Evolutionary conservation across 2,888 invertebrate species (phyloP).

Genomic region (Coleophora deauratella): DNA sequence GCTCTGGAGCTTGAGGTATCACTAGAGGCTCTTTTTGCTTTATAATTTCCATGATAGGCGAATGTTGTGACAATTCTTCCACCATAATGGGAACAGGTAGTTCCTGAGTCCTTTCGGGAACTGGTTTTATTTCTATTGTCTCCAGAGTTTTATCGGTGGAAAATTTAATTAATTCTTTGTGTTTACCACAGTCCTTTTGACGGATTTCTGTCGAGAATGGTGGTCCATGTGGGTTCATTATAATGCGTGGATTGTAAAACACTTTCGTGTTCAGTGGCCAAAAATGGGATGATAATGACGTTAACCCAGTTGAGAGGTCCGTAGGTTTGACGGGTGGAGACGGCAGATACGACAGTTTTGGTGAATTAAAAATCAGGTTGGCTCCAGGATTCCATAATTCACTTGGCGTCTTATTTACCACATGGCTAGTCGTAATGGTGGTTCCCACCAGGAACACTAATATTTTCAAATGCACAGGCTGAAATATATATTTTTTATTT

Average conservation of each 20-base stretch:
- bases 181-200: too few relatives aligned
- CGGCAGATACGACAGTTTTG: not conserved
- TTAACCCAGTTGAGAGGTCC: conserved; percentile 9
- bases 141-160: too few relatives aligned
- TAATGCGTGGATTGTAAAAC: conserved; percentile 31
- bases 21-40: too few relatives aligned
- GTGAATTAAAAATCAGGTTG: not conserved
- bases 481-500: conserved; percentile 13
- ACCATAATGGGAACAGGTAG: too few relatives aligned
- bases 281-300: conserved; percentile 20
- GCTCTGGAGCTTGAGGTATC: conserved; percentile 4
- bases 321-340: not conserved
- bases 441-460: conserved; percentile 26
- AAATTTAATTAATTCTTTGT: too few relatives aligned
- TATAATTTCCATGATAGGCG: too few relatives aligned
- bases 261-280: conserved; percentile 35
- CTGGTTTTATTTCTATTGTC: too few relatives aligned
- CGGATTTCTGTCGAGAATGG: too few relatives aligned
- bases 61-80: too few relatives aligned
- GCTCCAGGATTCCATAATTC: not conserved
- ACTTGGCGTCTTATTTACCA: conserved; percentile 17
- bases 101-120: too few relatives aligned
- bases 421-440: conserved; percentile 15
- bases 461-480: conserved; percentile 18
- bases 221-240: conserved; percentile 9